Conservation (phyloP, 2,888 invertebrate genomes). For the Aphodius sticticus region DNA sequence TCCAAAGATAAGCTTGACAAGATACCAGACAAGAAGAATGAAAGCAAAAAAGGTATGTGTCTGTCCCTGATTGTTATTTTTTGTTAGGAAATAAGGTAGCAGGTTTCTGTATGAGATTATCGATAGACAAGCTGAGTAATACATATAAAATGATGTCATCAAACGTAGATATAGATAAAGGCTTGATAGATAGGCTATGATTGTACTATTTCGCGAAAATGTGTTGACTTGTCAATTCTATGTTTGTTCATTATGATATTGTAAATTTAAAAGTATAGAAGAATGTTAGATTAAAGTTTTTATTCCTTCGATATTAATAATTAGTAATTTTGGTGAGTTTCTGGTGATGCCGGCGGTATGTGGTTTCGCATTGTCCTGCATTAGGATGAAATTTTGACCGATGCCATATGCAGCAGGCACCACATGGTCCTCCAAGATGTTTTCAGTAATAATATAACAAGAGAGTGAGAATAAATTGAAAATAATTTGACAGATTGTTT, state of each 20-base stretch:
- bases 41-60: constrained; percentile 50
- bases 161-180: neutral
- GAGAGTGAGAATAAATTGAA: no score
- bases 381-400: no score
- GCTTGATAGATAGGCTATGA: neutral
- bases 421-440: no score
- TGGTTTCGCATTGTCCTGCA: no score
- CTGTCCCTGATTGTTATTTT: neutral
- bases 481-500: no score
- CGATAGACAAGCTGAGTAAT: neutral
- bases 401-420: no score
- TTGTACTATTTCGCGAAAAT: neutral
- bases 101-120: neutral
- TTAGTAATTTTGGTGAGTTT: no score
- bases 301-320: no score
- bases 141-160: neutral
- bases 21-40: constrained; percentile 50
- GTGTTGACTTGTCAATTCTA: constrained; percentile 8
- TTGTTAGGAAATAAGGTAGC: neutral
- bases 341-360: no score
- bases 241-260: neutral
- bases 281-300: no score
- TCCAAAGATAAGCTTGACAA: constrained; percentile 56
- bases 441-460: no score
- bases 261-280: no score